Conservation (phyloP, 2,797 vertebrate genomes). For the Acipenser oxyrinchus region DNA sequence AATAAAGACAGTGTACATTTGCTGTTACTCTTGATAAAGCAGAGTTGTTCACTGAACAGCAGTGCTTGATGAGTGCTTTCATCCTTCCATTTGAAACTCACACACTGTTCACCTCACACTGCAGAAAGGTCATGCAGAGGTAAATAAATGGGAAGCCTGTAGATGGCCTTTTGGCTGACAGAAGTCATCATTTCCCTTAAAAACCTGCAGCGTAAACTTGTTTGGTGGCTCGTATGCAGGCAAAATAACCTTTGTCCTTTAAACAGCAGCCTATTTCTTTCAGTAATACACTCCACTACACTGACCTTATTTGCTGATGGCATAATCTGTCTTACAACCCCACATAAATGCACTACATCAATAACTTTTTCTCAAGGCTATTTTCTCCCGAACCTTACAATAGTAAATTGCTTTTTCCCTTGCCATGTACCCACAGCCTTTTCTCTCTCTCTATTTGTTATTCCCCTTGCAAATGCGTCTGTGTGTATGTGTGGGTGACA, state of each 20-base stretch:
- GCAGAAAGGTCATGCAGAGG: conserved; percentile 5
- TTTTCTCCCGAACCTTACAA: conserved; percentile 44
- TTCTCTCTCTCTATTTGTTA: background rate
- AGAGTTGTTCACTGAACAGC: too few relatives aligned
- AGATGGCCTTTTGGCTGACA: conserved; percentile 4
- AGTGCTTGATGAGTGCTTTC: background rate
- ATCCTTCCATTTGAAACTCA: conserved; percentile 3
- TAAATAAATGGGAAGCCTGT: conserved; percentile 6
- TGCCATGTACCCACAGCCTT: conserved; percentile 2
- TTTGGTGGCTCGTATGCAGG: conserved; percentile 36
- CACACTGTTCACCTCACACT: background rate
- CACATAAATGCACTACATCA: conserved; percentile 53
- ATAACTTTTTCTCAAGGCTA: conserved; percentile 52
- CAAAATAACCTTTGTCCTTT: conserved; percentile 35
- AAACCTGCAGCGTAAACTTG: conserved; percentile 5
- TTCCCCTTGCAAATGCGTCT: too few relatives aligned
- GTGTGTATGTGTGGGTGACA: too few relatives aligned
- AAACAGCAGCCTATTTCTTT: conserved; percentile 33
- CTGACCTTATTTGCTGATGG: conserved; percentile 56
- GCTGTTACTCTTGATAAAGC: too few relatives aligned
- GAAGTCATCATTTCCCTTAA: conserved; percentile 6
- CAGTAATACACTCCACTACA: conserved; percentile 32
- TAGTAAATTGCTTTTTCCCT: conserved; percentile 46
- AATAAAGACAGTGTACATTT: too few relatives aligned
- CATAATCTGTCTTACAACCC: conserved; percentile 59